Percentiles rank a stretch among this genome's conserved stretches.
These are phyloP conservation scores for Notechis scutatus DNA, from an alignment of 2,113 vertebrate species.

Conservation along the genomic window DNA sequence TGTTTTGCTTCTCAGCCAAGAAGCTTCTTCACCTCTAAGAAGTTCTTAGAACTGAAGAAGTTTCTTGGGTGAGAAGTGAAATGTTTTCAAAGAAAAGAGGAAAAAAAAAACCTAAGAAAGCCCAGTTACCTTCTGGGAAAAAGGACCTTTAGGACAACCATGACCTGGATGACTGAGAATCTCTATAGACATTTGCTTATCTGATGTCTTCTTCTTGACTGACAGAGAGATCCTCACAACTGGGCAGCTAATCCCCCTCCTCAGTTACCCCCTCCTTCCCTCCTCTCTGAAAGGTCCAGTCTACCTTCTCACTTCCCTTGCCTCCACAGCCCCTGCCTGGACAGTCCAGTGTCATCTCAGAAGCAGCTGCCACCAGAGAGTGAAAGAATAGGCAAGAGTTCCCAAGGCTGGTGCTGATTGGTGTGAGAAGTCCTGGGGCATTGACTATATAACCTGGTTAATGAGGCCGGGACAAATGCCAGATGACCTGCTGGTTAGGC, in stretches of 20 bases:
- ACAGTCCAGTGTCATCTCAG: not conserved
- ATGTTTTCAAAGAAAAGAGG: not conserved
- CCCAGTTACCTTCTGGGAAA: not conserved
- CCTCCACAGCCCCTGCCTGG: not conserved
- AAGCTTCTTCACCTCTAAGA: not conserved
- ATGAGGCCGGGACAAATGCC: not conserved
- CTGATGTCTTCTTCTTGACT: not conserved
- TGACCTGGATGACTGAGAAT: not conserved
- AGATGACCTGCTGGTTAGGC: not conserved
- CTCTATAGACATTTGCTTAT: not conserved
- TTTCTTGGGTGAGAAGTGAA: not conserved
- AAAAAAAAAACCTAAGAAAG: not conserved
- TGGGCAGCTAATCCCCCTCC: not conserved
- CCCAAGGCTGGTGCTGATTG: not conserved
- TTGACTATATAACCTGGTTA: not conserved
- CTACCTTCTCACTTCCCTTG: not conserved
- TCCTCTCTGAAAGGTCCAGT: not conserved
- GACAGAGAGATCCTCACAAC: not conserved
- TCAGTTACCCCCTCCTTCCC: not conserved
- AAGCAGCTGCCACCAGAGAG: not conserved
- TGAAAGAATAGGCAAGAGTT: not conserved
- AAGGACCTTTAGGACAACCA: not conserved
- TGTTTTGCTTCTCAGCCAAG: too few species aligned
- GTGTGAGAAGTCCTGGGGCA: not conserved
- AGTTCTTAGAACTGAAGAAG: too few species aligned